Conservation (phyloP, 1,140 invertebrate genomes). For the Yoshiicerus persimilis region DNA sequence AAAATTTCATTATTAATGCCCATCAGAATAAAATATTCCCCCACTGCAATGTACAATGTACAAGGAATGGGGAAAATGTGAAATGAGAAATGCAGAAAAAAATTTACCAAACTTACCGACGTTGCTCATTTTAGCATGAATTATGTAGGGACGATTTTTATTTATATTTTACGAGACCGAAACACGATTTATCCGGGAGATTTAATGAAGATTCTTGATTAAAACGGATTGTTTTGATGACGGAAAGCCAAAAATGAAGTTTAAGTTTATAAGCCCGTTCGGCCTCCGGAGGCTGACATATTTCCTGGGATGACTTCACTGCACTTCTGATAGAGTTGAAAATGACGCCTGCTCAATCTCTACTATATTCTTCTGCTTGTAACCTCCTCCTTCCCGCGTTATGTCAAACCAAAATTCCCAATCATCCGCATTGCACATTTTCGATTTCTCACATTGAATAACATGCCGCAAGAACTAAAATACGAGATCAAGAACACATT, state of each 20-base stretch:
- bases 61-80: not conserved
- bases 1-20: too few relatives aligned
- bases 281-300: conserved; percentile 15
- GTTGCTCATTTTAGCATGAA: conserved; percentile 3
- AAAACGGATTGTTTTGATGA: not conserved
- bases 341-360: not conserved
- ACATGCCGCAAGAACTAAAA: not conserved
- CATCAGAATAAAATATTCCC: too few relatives aligned
- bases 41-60: too few relatives aligned
- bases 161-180: not conserved
- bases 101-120: not conserved
- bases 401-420: not conserved
- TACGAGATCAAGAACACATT: not conserved
- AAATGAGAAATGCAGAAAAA: not conserved
- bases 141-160: not conserved
- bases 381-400: not conserved
- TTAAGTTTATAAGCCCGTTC: not conserved
- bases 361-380: not conserved
- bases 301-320: conserved; percentile 3
- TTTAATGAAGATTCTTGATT: not conserved
- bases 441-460: not conserved
- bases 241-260: not conserved
- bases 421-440: not conserved
- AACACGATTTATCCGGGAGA: not conserved
- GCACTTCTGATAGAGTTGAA: not conserved